These are phyloP conservation scores for Leptinotarsa juncta DNA, from an alignment of 2,888 invertebrate genomes.

Conservation along the genomic window DNA sequence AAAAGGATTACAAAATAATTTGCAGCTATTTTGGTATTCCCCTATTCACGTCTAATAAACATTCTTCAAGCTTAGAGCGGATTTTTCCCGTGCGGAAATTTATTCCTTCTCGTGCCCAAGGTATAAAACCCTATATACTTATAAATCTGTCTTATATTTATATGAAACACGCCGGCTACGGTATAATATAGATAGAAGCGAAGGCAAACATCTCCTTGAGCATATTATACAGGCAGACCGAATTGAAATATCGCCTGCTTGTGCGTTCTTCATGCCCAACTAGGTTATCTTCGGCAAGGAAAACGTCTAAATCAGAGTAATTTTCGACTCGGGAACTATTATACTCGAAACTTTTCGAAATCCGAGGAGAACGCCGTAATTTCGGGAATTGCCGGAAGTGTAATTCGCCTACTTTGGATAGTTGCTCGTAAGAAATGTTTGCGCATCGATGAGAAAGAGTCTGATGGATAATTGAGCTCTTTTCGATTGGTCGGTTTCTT, in stretches of 20 bases:
- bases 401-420: slow-evolving; percentile 25
- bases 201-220: slow-evolving; percentile 40
- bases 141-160: slow-evolving; percentile 48
- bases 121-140: slow-evolving; percentile 45
- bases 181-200: slow-evolving; percentile 32
- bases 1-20: slow-evolving; percentile 52
- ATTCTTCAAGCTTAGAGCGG: slow-evolving; percentile 52
- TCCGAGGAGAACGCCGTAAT: slow-evolving; percentile 20
- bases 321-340: slow-evolving; percentile 47
- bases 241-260: slow-evolving; percentile 30
- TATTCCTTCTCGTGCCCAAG: slow-evolving; percentile 48
- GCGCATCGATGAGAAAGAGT: not conserved
- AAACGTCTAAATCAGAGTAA: slow-evolving; percentile 48
- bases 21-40: slow-evolving; percentile 56
- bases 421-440: slow-evolving; percentile 21
- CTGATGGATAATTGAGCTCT: slow-evolving; percentile 8
- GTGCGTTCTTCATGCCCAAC: slow-evolving; percentile 14
- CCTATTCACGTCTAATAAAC: slow-evolving; percentile 59
- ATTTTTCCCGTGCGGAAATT: slow-evolving; percentile 54
- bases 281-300: slow-evolving; percentile 38
- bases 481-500: slow-evolving; percentile 1
- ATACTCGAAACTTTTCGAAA: slow-evolving; percentile 37
- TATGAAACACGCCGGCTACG: slow-evolving; percentile 40
- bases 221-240: slow-evolving; percentile 32
- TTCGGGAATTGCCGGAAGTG: slow-evolving; percentile 19